Conservation (phyloP, 1,140 invertebrate species). For the Hycleus phaleratus region DNA sequence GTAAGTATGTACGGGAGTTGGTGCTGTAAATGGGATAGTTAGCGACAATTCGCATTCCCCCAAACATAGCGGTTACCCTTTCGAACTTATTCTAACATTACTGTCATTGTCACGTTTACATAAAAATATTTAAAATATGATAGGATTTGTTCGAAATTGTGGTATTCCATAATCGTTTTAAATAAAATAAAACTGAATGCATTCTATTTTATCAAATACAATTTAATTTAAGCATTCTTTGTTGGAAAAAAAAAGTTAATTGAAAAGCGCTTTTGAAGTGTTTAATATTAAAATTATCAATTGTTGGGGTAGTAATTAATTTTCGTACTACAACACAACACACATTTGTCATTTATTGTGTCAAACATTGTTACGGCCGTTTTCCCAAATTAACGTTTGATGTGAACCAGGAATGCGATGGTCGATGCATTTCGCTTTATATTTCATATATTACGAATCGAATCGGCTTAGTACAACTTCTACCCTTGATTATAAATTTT, state of each 20-base stretch:
- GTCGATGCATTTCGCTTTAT: slow-evolving; percentile 1
- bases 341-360: slow-evolving; percentile 22
- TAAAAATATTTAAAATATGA: slow-evolving; percentile 40
- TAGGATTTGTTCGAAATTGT: slow-evolving; percentile 21
- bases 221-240: too few species aligned
- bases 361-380: slow-evolving; percentile 23
- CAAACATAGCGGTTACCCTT: slow-evolving; percentile 37
- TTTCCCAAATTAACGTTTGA: slow-evolving; percentile 21
- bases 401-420: slow-evolving; percentile 4
- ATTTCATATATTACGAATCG: slow-evolving; percentile 5
- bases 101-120: slow-evolving; percentile 40
- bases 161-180: too few species aligned
- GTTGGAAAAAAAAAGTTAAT: too few species aligned
- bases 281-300: too few species aligned
- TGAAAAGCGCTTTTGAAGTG: too few species aligned
- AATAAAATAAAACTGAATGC: too few species aligned
- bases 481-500: too few species aligned
- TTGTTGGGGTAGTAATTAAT: slow-evolving; percentile 20
- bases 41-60: slow-evolving; percentile 42
- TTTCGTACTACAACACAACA: slow-evolving; percentile 13
- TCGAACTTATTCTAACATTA: slow-evolving; percentile 33
- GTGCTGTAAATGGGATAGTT: slow-evolving; percentile 37
- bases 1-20: slow-evolving; percentile 23
- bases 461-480: not conserved
- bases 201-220: too few species aligned